Conservation (phyloP, 2,113 vertebrate genomes). For the Cephalophus harveyi region DNA sequence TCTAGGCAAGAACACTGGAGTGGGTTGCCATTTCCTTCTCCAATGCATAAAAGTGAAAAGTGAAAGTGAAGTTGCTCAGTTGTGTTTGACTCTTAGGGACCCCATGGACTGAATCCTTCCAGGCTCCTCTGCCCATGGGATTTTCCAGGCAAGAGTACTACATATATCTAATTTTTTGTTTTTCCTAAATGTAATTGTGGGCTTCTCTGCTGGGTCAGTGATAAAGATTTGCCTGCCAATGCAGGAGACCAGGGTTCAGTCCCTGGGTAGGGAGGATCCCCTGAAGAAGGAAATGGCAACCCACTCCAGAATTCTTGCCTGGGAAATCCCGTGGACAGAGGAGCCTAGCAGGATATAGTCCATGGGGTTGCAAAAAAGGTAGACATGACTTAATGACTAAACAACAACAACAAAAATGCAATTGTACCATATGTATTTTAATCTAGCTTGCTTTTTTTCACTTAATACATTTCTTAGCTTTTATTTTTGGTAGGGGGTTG, state of each 20-base stretch:
- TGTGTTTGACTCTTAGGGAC: rapidly evolving
- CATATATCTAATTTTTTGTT: neutral
- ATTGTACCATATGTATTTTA: neutral
- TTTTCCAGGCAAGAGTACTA: neutral
- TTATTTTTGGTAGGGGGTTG: neutral
- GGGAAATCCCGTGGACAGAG: neutral
- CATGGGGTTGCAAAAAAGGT: neutral
- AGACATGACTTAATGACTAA: neutral
- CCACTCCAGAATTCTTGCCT: neutral
- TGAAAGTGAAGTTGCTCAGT: no score
- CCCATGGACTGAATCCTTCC: no score
- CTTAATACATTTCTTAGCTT: neutral
- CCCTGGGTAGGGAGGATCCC: neutral
- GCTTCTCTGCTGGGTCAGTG: neutral
- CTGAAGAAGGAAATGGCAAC: neutral
- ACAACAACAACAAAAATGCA: neutral
- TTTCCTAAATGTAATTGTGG: neutral
- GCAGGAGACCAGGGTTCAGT: neutral
- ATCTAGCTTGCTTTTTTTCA: neutral
- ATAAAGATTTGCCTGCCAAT: neutral
- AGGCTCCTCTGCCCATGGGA: no score
- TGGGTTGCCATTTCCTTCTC: no score
- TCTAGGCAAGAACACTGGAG: no score
- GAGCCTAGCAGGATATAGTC: neutral
- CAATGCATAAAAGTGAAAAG: no score